Percentiles rank a stretch among this genome's conserved stretches.
Conservation (phyloP, 2,113 vertebrate species). For the Heterotis niloticus region DNA sequence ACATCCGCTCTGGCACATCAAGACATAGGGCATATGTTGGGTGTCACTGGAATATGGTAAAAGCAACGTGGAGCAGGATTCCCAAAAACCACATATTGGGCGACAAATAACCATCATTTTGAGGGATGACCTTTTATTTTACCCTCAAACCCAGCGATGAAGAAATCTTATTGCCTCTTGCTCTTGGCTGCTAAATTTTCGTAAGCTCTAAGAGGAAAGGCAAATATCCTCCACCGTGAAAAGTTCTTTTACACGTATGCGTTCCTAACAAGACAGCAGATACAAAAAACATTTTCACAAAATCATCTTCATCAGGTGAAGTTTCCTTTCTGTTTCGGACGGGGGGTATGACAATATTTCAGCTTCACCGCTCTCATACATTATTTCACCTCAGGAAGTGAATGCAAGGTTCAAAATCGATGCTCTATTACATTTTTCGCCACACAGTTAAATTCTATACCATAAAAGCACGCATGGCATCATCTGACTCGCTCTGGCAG, state of each 20-base stretch:
- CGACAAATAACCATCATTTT: not conserved
- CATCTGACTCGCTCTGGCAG: no score
- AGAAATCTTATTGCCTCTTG: conserved; percentile 12
- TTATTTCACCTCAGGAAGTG: no score
- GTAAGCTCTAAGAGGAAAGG: not conserved
- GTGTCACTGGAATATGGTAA: not conserved
- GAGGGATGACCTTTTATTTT: conserved; percentile 1
- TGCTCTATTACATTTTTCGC: no score
- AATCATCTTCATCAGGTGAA: not conserved
- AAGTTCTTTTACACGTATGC: not conserved
- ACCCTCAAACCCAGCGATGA: not conserved
- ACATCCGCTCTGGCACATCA: not conserved
- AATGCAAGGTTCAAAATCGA: no score
- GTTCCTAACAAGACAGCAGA: not conserved
- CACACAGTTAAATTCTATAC: not conserved
- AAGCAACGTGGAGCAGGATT: not conserved
- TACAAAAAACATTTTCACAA: not conserved
- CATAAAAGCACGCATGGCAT: no score
- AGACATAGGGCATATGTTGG: not conserved
- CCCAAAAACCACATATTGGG: not conserved
- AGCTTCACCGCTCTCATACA: not conserved
- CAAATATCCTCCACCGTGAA: not conserved
- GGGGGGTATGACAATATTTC: not conserved
- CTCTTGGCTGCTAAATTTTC: conserved; percentile 7
- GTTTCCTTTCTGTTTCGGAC: conserved; percentile 2